phyloP scores from a whole-genome alignment of 2,113 vertebrate genomes.

The Hiodon alosoides region DNA sequence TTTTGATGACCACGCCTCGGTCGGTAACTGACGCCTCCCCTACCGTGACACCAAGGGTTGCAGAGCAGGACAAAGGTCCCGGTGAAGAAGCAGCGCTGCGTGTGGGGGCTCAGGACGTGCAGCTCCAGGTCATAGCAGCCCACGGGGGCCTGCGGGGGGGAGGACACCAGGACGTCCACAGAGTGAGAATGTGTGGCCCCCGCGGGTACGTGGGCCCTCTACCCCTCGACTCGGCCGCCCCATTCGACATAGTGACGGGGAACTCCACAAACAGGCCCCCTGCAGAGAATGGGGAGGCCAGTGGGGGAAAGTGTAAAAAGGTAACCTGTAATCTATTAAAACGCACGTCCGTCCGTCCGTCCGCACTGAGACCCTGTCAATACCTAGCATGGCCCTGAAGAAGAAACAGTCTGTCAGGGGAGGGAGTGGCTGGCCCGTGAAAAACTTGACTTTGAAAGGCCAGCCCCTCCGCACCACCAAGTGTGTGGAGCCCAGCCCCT shows the following conservation, averaged over 20 bases:
- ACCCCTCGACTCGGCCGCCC: background rate
- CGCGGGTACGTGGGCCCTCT: constrained; percentile 39
- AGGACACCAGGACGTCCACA: constrained; percentile 37
- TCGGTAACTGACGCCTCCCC: background rate
- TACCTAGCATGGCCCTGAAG: constrained; percentile 47
- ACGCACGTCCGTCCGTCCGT: no score
- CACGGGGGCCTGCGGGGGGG: constrained; percentile 42
- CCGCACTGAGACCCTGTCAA: background rate
- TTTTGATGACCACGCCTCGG: background rate
- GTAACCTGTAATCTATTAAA: background rate
- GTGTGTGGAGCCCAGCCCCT: constrained; percentile 34
- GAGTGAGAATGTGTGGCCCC: constrained; percentile 16
- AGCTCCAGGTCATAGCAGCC: constrained; percentile 39
- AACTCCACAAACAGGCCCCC: constrained; percentile 29
- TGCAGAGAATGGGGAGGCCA: constrained; percentile 25
- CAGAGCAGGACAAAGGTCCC: constrained; percentile 50
- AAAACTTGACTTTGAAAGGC: constrained; percentile 46
- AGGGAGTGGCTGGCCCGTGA: constrained; percentile 8
- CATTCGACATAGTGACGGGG: constrained; percentile 26
- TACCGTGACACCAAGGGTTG: constrained; percentile 54
- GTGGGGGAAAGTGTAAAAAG: no score
- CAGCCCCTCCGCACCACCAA: constrained; percentile 52
- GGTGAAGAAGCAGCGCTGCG: constrained; percentile 14
- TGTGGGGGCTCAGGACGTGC: constrained; percentile 11
- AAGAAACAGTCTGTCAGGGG: constrained; percentile 18